Evolutionary conservation across 2,797 vertebrate genomes (phyloP), one percentile per base, ranked within the genome.

Genomic region (Xiphorhynchus erythropygius): DNA sequence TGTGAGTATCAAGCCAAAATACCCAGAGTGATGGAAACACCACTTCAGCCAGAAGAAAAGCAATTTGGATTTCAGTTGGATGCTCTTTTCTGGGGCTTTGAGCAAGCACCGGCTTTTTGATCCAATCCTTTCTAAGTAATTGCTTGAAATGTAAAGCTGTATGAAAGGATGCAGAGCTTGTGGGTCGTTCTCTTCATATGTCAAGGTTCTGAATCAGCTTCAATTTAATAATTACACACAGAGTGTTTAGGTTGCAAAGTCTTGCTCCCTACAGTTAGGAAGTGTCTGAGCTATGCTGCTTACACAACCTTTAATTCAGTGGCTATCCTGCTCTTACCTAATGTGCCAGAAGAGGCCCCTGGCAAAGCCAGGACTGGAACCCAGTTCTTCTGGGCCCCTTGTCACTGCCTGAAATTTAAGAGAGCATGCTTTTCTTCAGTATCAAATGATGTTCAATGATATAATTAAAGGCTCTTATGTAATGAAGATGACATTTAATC

Each of bases 201-300:
- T 75, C 73, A 70, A 87, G 52, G 59, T 82, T 96, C 92, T 95
- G 92, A 89, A 94, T 94, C 76, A 76, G 85, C 52, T n/a, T 73
- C 63, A 56, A 67, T 92, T 88, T 77, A 78, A 39, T 91, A 85
- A 78, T 69, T 73, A n/a, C 47, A 78, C 2, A 1, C 32, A 13
- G 44, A 86, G 21, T 50, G 80, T 95, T 87, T 42, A 68, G 53
- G 62, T 71, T 93, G 84, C 84, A 83, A 65, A 83, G 73, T 49
- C 63, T 65, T 1, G 3, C 69, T 89, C 68, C 64, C 60, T 79
- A 1, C 84, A 81, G 92, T 73, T 95, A 60, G 67, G 94, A 94
- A 93, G 83, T 76, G 69, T 81, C 67, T 81, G 65, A 88, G 74
- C 73, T 83, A 11, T 2, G 0, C 41, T 86, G 62, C 75, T 94